Conservation (phyloP, 2,797 vertebrate genomes). For the Poeciliopsis presidionis region DNA sequence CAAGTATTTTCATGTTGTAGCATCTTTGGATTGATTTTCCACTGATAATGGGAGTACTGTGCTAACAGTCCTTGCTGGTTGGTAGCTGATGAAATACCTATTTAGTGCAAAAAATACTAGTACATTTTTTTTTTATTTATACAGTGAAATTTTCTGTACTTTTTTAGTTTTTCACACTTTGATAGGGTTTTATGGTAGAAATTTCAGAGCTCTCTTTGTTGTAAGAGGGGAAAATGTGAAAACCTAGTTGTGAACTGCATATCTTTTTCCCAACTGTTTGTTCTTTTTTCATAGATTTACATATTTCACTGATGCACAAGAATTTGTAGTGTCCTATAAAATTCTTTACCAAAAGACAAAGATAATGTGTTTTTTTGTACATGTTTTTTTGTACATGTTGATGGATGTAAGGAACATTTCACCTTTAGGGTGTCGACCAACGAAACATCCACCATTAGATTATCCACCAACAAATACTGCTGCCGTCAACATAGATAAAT, state of each 20-base stretch:
- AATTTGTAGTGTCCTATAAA: neutral
- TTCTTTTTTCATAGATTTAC: neutral
- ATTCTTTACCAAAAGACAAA: neutral
- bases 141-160: too few relatives aligned
- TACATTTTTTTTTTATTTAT: too few relatives aligned
- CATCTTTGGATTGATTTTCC: too few relatives aligned
- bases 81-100: too few relatives aligned
- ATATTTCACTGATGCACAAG: neutral
- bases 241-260: neutral
- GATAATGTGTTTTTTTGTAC: neutral
- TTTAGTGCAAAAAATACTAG: too few relatives aligned
- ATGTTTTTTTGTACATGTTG: neutral
- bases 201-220: too few relatives aligned
- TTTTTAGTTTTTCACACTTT: too few relatives aligned
- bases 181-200: too few relatives aligned
- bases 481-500: conserved; percentile 4
- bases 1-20: too few relatives aligned
- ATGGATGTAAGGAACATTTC: neutral
- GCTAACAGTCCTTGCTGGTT: too few relatives aligned
- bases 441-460: conserved; percentile 9
- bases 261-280: too few relatives aligned
- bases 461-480: neutral
- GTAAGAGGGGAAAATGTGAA: neutral
- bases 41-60: too few relatives aligned
- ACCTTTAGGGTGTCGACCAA: neutral